These are phyloP conservation scores for Leptopilina boulardi DNA, from an alignment of 1,140 invertebrate genomes.

Conservation along the genomic window DNA sequence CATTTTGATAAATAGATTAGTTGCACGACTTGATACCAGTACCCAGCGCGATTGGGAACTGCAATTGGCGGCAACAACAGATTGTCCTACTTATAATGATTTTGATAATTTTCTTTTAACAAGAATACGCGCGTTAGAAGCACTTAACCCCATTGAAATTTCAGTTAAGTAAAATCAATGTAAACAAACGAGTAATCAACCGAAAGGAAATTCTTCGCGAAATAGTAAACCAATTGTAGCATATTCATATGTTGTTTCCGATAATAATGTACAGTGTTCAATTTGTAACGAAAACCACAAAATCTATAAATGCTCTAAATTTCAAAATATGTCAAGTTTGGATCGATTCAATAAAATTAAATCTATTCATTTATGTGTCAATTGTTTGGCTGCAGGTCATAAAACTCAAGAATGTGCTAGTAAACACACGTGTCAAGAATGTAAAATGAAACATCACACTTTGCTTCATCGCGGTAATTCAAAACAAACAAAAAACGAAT, in stretches of 20 bases:
- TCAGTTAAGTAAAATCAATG: background rate
- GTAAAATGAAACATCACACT: conserved; percentile 1
- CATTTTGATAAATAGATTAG: conserved; percentile 27
- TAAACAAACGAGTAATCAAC: background rate
- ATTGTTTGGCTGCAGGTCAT: background rate
- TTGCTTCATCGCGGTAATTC: background rate
- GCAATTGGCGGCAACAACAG: background rate
- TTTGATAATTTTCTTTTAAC: conserved; percentile 1
- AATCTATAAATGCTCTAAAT: background rate
- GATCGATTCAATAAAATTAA: conserved; percentile 2
- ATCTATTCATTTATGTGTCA: background rate
- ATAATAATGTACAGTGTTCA: background rate
- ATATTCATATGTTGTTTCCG: background rate
- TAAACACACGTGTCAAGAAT: background rate
- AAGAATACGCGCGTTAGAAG: conserved; percentile 19
- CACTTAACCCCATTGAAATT: background rate
- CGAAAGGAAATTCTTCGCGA: background rate
- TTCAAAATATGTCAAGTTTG: background rate
- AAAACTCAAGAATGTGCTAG: background rate
- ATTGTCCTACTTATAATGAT: background rate
- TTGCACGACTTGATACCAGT: background rate
- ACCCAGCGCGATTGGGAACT: conserved; percentile 7
- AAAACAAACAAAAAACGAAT: background rate
- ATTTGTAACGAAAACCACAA: background rate
- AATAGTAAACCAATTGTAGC: background rate